Conservation (phyloP, 2,113 vertebrate genomes). For the Heteronetta atricapilla region DNA sequence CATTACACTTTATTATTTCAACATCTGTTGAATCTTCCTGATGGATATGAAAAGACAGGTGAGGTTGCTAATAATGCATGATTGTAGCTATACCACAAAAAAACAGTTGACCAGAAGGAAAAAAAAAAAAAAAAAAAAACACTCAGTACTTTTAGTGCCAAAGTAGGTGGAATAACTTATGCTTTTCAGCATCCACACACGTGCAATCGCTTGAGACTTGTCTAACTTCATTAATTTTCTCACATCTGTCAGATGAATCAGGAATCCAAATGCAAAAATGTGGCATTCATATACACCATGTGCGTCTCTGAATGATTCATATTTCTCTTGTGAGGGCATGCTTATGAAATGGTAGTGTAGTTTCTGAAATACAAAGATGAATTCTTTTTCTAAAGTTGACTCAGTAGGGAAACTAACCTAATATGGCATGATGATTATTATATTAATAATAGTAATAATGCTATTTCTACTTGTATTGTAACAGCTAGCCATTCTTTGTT, state of each 20-base stretch:
- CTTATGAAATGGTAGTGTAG: background rate
- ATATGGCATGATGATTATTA: background rate
- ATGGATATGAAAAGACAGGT: background rate
- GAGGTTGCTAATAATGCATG: background rate
- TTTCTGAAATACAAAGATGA: background rate
- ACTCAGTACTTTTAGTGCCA: background rate
- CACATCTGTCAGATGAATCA: slow-evolving; percentile 45
- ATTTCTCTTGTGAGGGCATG: background rate
- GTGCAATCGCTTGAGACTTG: slow-evolving; percentile 32
- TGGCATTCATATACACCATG: background rate
- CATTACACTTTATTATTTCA: background rate
- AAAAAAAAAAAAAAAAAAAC: background rate
- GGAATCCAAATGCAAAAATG: slow-evolving; percentile 20
- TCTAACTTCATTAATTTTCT: slow-evolving; percentile 37
- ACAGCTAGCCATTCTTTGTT: background rate
- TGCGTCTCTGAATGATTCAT: background rate
- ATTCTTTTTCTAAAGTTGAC: background rate
- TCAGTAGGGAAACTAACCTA: background rate
- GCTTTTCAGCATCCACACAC: slow-evolving; percentile 22
- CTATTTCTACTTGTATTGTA: background rate
- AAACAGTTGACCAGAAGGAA: background rate
- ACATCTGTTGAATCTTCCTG: background rate
- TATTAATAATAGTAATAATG: background rate
- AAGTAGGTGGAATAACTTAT: slow-evolving; percentile 36
- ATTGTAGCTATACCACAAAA: background rate